phyloP scores from a whole-genome alignment of 2,888 invertebrate genomes.

The Acanthosepion esculentum region DNA sequence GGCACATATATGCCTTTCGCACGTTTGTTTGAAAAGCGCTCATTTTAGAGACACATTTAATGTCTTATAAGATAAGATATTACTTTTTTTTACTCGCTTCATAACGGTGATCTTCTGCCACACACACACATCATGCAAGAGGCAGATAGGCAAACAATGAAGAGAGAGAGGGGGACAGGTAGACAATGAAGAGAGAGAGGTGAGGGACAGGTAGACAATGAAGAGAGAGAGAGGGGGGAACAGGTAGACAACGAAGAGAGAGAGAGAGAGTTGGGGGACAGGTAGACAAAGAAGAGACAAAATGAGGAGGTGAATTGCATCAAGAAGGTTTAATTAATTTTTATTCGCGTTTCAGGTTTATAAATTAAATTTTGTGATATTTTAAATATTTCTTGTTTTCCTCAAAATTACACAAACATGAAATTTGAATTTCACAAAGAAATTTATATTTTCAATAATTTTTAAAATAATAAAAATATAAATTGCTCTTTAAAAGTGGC shows the following conservation, averaged over 20 bases:
- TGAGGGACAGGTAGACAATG: background rate
- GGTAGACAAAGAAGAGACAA: background rate
- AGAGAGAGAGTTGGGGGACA: background rate
- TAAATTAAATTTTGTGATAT: background rate
- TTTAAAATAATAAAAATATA: too few relatives aligned
- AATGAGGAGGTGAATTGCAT: background rate
- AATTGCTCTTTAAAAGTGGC: background rate
- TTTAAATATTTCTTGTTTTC: background rate
- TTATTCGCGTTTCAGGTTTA: too few relatives aligned
- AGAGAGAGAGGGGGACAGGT: background rate
- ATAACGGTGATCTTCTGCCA: too few relatives aligned
- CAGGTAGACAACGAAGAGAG: background rate
- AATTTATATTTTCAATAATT: background rate
- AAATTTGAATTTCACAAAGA: background rate
- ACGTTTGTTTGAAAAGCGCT: too few relatives aligned
- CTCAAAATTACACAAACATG: background rate
- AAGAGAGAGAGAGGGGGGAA: too few relatives aligned
- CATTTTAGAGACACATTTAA: too few relatives aligned
- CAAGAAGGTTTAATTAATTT: background rate
- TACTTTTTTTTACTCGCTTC: too few relatives aligned
- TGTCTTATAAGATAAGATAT: too few relatives aligned
- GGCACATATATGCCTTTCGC: too few relatives aligned
- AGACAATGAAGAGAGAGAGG: background rate
- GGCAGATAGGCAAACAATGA: too few relatives aligned
- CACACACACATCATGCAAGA: too few relatives aligned